Evolutionary conservation across 2,888 invertebrate genomes (phyloP).

Genomic region (Napeogenes sylphis): DNA sequence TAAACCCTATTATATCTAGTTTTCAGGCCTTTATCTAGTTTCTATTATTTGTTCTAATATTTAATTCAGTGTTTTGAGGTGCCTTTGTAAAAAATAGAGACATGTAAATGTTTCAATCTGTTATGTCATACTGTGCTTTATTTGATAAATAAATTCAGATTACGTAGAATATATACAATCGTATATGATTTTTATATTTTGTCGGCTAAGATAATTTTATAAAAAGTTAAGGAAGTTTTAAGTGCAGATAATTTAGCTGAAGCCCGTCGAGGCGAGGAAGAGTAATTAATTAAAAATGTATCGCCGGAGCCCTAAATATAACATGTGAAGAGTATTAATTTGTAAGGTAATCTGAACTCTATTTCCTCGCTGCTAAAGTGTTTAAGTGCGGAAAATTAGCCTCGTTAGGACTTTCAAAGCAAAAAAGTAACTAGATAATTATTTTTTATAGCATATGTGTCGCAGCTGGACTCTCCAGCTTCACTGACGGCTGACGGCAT

Average conservation of each 20-base stretch:
- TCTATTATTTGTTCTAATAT: too few species aligned
- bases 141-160: too few species aligned
- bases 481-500: not conserved
- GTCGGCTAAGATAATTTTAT: too few species aligned
- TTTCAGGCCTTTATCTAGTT: too few species aligned
- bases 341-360: not conserved
- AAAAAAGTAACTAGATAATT: conserved; percentile 18
- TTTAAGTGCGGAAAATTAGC: not conserved
- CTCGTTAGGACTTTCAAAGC: not conserved
- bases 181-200: too few species aligned
- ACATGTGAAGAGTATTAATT: not conserved
- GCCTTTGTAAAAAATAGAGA: too few species aligned
- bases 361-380: not conserved
- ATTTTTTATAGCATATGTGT: conserved; percentile 18
- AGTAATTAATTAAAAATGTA: conserved; percentile 5
- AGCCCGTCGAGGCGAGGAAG: not conserved
- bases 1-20: too few species aligned
- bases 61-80: too few species aligned
- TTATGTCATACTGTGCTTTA: too few species aligned
- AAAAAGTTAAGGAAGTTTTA: not conserved
- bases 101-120: too few species aligned
- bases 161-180: too few species aligned
- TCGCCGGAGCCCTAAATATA: not conserved
- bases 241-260: not conserved
- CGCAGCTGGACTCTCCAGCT: conserved; percentile 12